Conservation (phyloP, 1,140 invertebrate species). For the Drosophila paulistorum region DNA sequence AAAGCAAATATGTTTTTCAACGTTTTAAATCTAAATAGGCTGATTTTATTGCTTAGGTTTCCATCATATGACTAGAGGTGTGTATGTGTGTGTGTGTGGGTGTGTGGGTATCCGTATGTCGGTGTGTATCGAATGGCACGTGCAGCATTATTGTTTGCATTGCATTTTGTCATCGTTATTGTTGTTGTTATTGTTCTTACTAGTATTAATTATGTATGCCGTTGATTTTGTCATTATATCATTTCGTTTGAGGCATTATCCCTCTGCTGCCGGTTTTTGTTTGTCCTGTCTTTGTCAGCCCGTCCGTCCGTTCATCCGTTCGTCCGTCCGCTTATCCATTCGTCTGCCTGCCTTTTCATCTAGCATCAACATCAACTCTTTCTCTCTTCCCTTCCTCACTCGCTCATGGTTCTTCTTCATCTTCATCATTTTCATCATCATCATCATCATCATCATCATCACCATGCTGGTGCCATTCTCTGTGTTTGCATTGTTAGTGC, state of each 20-base stretch:
- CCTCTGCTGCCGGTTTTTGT: slow-evolving; percentile 18
- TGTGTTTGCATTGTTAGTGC: slow-evolving; percentile 16
- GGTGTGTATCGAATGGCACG: neutral
- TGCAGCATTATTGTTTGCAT: neutral
- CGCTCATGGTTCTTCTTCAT: neutral
- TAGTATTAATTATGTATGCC: slow-evolving; percentile 63
- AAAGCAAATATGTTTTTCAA: no score
- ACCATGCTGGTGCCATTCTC: neutral
- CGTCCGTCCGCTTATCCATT: no score
- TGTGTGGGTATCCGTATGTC: no score
- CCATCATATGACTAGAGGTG: no score
- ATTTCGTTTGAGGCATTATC: slow-evolving; percentile 67
- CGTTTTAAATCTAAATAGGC: no score
- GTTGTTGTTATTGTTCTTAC: slow-evolving; percentile 15
- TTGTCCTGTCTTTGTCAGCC: neutral
- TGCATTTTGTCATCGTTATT: neutral
- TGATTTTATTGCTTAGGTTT: no score
- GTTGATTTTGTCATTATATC: slow-evolving; percentile 64
- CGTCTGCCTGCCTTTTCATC: neutral
- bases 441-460: no score
- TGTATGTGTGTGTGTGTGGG: no score
- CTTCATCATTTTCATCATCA: no score
- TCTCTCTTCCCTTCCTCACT: neutral
- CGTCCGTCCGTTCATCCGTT: neutral
- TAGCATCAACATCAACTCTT: neutral